Conservation (phyloP, 2,113 vertebrate species). For the Calidris pygmaea region DNA sequence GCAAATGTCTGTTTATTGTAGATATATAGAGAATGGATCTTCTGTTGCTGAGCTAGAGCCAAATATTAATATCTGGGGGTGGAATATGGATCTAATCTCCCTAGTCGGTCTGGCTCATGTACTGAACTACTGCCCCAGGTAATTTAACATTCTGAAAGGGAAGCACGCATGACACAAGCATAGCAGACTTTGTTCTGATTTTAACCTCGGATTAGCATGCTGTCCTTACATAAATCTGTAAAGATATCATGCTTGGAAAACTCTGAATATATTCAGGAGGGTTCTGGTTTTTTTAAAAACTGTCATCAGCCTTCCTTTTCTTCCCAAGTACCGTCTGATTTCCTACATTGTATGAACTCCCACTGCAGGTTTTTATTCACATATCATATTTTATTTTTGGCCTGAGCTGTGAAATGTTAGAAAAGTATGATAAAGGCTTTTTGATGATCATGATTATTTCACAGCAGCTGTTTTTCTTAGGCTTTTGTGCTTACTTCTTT, state of each 20-base stretch:
- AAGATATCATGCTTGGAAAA: not conserved
- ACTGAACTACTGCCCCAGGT: not conserved
- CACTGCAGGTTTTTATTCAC: not conserved
- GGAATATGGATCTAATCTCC: not conserved
- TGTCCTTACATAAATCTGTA: not conserved
- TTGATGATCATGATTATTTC: not conserved
- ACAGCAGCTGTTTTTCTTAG: not conserved
- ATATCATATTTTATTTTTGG: not conserved
- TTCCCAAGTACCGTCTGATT: not conserved
- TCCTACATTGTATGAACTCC: not conserved
- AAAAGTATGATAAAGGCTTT: not conserved
- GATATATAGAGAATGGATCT: not conserved
- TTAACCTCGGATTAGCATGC: not conserved
- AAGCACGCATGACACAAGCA: not conserved
- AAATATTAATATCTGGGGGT: not conserved
- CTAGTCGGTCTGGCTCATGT: not conserved
- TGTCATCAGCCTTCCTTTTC: not conserved
- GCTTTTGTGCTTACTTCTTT: not conserved
- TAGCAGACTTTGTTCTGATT: not conserved
- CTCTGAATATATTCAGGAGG: not conserved
- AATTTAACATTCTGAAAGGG: slow-evolving; percentile 1
- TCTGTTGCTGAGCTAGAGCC: not conserved
- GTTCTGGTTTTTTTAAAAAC: not conserved
- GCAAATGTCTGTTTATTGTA: not conserved
- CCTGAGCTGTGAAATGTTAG: not conserved